Conservation (phyloP, 92 coral and sea anemone genomes). For the Pocillopora meandrina region DNA sequence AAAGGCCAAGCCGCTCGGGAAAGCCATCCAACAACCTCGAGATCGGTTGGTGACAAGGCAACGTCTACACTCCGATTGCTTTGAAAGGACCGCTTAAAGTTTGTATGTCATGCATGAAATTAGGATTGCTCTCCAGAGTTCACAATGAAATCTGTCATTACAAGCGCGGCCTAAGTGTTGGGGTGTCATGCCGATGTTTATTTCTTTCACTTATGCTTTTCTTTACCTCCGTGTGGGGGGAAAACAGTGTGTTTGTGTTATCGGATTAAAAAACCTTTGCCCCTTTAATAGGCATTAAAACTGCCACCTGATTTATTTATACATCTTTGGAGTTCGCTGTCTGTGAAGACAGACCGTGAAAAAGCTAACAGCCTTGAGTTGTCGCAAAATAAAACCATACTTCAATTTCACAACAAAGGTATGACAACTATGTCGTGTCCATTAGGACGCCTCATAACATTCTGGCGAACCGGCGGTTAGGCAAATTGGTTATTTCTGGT, state of each 20-base stretch:
- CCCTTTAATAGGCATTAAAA: conserved; percentile 33
- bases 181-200: conserved; percentile 48
- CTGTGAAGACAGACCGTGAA: conserved; percentile 11
- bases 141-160: conserved; percentile 77
- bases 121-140: conserved; percentile 30
- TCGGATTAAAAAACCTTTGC: conserved; percentile 50
- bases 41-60: conserved; percentile 25
- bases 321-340: conserved; percentile 15
- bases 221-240: conserved; percentile 48
- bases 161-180: conserved; percentile 69
- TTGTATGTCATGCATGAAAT: conserved; percentile 50
- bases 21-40: neutral
- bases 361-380: conserved; percentile 36
- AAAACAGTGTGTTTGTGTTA: conserved; percentile 47
- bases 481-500: conserved; percentile 15
- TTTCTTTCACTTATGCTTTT: conserved; percentile 43
- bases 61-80: conserved; percentile 36
- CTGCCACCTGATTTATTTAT: conserved; percentile 26
- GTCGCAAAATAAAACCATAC: conserved; percentile 39
- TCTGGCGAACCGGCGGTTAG: conserved; percentile 27
- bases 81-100: conserved; percentile 43
- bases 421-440: conserved; percentile 47
- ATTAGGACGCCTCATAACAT: conserved; percentile 26
- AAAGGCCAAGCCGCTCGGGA: neutral
- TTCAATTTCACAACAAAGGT: conserved; percentile 42